These are phyloP conservation scores for Cardiocondyla obscurior DNA, from an alignment of 1,140 invertebrate species.

Conservation along the genomic window DNA sequence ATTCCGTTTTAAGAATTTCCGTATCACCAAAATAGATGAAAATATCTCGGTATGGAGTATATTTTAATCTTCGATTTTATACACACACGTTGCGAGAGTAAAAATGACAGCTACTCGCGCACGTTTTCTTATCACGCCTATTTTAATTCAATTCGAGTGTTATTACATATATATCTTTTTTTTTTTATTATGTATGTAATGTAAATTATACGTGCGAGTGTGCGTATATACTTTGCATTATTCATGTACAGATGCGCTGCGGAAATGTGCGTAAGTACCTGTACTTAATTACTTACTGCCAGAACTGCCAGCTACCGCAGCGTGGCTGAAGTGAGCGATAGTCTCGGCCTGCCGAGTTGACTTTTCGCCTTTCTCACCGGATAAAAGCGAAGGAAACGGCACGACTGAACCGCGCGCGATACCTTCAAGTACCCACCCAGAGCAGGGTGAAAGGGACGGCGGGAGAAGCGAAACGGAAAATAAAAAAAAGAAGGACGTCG, in stretches of 20 bases:
- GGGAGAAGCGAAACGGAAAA: neutral
- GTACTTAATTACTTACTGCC: slow-evolving; percentile 73
- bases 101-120: neutral
- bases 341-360: slow-evolving; percentile 49
- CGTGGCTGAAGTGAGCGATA: slow-evolving; percentile 63
- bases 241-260: slow-evolving; percentile 61
- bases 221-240: slow-evolving; percentile 46
- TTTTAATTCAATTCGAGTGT: neutral
- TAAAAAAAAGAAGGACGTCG: slow-evolving; percentile 12
- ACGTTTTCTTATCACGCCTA: slow-evolving; percentile 30
- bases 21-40: neutral
- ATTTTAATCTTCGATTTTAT: neutral
- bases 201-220: neutral
- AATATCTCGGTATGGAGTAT: neutral
- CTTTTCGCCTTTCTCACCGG: slow-evolving; percentile 50
- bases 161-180: neutral
- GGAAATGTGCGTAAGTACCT: slow-evolving; percentile 72
- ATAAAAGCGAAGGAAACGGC: slow-evolving; percentile 37
- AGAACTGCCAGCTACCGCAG: slow-evolving; percentile 71
- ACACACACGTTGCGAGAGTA: neutral
- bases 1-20: neutral
- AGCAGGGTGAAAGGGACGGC: slow-evolving; percentile 2
- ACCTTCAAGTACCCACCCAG: neutral
- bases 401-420: slow-evolving; percentile 33
- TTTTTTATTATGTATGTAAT: neutral